Percentiles rank a stretch among this genome's conserved stretches.
phyloP scores from a whole-genome alignment of 92 coral and sea anemone genomes.

The Montipora capitata region DNA sequence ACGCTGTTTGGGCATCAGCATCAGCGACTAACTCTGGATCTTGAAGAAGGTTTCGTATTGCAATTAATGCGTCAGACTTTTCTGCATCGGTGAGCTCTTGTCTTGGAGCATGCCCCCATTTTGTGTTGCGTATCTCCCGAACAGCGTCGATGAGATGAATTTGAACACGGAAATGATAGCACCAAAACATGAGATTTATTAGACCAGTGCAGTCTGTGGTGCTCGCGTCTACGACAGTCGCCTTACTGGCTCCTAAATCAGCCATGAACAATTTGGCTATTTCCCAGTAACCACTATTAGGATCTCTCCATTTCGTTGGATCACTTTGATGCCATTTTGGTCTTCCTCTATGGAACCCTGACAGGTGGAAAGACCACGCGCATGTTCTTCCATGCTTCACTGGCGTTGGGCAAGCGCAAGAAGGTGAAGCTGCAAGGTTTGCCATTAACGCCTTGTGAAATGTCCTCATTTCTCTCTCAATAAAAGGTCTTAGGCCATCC shows the following conservation, averaged over 20 bases:
- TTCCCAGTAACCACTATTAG: constrained; percentile 86
- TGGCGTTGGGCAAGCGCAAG: constrained; percentile 57
- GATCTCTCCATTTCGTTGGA: constrained; percentile 79
- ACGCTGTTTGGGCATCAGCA: constrained; percentile 58
- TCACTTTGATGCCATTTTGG: constrained; percentile 84
- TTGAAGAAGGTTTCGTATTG: constrained; percentile 65
- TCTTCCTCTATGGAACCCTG: constrained; percentile 65
- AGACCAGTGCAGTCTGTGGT: constrained; percentile 88
- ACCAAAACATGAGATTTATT: constrained; percentile 75
- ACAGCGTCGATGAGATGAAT: constrained; percentile 45
- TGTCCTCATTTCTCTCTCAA: constrained; percentile 61
- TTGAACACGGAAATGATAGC: constrained; percentile 64
- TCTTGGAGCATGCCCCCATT: constrained; percentile 89
- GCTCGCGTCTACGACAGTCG: constrained; percentile 57
- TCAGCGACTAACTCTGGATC: constrained; percentile 78
- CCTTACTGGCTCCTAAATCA: constrained; percentile 61
- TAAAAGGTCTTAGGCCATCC: constrained; percentile 75
- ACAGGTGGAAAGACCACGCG: constrained; percentile 80
- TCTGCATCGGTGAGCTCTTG: constrained; percentile 72
- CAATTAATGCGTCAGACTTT: constrained; percentile 67
- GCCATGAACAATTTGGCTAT: constrained; percentile 90
- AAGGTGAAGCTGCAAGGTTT: constrained; percentile 35
- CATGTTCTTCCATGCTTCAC: constrained; percentile 34
- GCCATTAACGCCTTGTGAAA: constrained; percentile 58
- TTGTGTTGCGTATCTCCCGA: constrained; percentile 74